These are phyloP conservation scores for Anorthoa munda DNA, from an alignment of 2,888 invertebrate species.

Conservation along the genomic window DNA sequence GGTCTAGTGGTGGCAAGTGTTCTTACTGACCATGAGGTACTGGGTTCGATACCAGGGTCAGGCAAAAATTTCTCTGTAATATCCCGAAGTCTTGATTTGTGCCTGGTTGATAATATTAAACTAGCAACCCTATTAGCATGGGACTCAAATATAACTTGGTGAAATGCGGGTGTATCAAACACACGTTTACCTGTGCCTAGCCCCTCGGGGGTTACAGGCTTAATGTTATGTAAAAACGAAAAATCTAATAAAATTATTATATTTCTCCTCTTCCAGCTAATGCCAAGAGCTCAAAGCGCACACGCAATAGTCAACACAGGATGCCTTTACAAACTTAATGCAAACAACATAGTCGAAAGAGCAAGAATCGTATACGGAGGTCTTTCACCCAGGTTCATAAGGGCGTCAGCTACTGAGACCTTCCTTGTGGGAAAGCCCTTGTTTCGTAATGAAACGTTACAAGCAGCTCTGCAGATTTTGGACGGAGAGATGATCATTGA, in stretches of 20 bases:
- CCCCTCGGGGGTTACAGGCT: too few species aligned
- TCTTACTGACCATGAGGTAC: too few species aligned
- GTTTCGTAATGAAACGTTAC: constrained; percentile 82
- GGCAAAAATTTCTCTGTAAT: too few species aligned
- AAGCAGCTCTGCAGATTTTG: constrained; percentile 75
- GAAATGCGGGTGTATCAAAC: too few species aligned
- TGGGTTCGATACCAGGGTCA: too few species aligned
- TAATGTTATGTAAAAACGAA: too few species aligned
- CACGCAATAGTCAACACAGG: constrained; percentile 94
- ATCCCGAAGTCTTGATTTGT: too few species aligned
- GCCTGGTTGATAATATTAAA: neutral
- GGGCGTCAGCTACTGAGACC: constrained; percentile 90
- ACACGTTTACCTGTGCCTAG: too few species aligned
- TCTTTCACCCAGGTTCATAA: constrained; percentile 82
- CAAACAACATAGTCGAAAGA: constrained; percentile 67
- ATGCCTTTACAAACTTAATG: constrained; percentile 88
- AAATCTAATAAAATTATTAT: neutral
- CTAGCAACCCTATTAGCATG: neutral
- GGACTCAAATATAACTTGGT: too few species aligned
- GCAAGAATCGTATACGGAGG: constrained; percentile 91
- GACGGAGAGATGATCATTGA: constrained; percentile 74
- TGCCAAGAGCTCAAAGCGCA: constrained; percentile 93
- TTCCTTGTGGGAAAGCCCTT: constrained; percentile 83
- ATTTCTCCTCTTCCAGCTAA: constrained; percentile 88
- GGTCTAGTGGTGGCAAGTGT: too few species aligned